phyloP scores from a whole-genome alignment of 2,113 vertebrate genomes.

The Chloebia gouldiae region DNA sequence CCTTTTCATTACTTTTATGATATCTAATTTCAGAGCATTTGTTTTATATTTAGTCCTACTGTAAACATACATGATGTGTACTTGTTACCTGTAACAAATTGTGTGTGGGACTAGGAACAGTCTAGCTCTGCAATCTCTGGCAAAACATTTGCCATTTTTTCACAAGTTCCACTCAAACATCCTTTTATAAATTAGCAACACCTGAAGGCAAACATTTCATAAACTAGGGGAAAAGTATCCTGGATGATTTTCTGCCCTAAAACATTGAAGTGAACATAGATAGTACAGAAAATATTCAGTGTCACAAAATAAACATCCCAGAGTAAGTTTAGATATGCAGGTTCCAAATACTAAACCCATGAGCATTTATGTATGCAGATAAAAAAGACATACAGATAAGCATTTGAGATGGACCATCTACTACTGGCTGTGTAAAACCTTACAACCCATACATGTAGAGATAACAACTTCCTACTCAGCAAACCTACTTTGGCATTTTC shows the following conservation, averaged over 20 bases:
- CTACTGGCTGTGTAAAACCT: neutral
- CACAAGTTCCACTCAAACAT: neutral
- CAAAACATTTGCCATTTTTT: neutral
- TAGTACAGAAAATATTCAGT: neutral
- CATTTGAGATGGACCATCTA: neutral
- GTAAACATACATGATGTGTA: neutral
- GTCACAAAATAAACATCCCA: neutral
- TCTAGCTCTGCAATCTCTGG: neutral
- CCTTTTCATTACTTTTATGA: neutral
- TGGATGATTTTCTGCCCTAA: neutral
- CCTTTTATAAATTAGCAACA: neutral
- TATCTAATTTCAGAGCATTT: neutral
- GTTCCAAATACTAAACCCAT: neutral
- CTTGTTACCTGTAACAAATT: neutral
- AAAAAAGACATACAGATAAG: neutral
- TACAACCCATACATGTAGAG: neutral
- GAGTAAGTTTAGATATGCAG: neutral
- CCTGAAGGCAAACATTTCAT: neutral
- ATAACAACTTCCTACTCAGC: neutral
- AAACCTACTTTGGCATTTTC: neutral
- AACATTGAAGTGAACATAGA: neutral
- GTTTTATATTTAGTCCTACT: neutral
- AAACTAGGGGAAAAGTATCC: neutral
- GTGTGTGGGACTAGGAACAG: neutral
- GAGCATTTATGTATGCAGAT: accelerated